A percentile compares a stretch with the other conserved stretches of the same genome.
Conservation (phyloP, 2,113 vertebrate species). For the Onychorhynchus coronatus region DNA sequence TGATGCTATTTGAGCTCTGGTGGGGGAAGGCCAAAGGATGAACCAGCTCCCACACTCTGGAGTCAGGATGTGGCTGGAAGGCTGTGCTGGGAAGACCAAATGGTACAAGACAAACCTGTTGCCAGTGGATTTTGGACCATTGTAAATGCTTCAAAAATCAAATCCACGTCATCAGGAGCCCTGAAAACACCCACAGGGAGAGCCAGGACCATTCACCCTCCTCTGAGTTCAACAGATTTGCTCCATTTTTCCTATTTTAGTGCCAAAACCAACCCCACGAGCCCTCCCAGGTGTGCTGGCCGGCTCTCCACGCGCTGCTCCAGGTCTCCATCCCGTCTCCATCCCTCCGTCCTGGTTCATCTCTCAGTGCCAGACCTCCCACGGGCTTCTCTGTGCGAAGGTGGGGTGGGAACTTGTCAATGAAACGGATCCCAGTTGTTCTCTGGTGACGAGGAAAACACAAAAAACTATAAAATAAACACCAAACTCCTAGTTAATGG, state of each 20-base stretch:
- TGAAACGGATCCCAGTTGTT: not conserved
- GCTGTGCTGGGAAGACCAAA: not conserved
- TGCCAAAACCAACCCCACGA: slow-evolving; percentile 14
- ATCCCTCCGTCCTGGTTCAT: not conserved
- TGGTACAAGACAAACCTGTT: fast-evolving
- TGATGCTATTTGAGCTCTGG: not conserved
- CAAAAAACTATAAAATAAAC: slow-evolving; percentile 53
- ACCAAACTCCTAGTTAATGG: not conserved
- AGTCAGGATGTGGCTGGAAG: not conserved
- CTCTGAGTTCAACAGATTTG: not conserved
- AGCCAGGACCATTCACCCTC: not conserved
- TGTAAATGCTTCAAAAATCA: not conserved
- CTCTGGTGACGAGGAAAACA: not conserved
- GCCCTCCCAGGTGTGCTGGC: not conserved
- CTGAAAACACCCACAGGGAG: not conserved
- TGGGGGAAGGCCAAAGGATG: not conserved
- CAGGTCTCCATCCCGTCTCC: fast-evolving
- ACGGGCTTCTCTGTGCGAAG: not conserved
- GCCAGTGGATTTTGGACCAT: not conserved
- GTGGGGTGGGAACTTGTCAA: not conserved
- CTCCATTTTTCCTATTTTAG: not conserved
- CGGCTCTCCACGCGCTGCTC: not conserved
- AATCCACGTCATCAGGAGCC: not conserved
- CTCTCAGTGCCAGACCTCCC: not conserved
- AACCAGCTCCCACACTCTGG: not conserved